Evolutionary conservation across 1,140 invertebrate species (phyloP).

Genomic region (Lethrus apterus): DNA sequence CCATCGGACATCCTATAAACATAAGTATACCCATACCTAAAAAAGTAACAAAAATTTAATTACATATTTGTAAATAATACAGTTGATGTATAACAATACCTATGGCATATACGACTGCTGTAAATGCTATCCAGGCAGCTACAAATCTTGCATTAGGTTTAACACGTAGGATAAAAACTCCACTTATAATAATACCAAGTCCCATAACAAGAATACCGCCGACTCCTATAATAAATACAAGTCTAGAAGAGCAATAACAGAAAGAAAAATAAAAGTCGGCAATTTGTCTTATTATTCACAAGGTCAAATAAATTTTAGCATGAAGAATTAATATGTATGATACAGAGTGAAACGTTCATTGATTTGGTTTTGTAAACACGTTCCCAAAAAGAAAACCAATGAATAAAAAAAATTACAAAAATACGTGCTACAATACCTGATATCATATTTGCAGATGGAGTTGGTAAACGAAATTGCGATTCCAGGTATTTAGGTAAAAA

Average conservation of each 20-base stretch:
- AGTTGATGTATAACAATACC: conserved; percentile 48
- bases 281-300: conserved; percentile 5
- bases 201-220: conserved; percentile 91
- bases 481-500: conserved; percentile 92
- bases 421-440: conserved; percentile 55
- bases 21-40: conserved; percentile 79
- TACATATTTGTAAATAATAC: neutral
- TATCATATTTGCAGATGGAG: conserved; percentile 83
- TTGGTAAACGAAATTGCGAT: conserved; percentile 81
- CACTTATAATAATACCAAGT: conserved; percentile 74
- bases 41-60: conserved; percentile 20
- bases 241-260: neutral
- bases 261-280: conserved; percentile 9
- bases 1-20: conserved; percentile 83
- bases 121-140: conserved; percentile 84
- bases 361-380: neutral
- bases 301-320: conserved; percentile 1
- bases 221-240: conserved; percentile 62
- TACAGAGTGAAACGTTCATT: conserved; percentile 5
- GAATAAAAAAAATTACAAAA: too few species aligned
- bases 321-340: conserved; percentile 2
- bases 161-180: conserved; percentile 72
- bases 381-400: too few species aligned
- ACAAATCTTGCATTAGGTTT: conserved; percentile 80
- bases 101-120: conserved; percentile 76